A percentile compares a stretch with the other conserved stretches of the same genome.
Evolutionary conservation across 2,113 vertebrate genomes (phyloP).

Genomic region (Rhizomys pruinosus): DNA sequence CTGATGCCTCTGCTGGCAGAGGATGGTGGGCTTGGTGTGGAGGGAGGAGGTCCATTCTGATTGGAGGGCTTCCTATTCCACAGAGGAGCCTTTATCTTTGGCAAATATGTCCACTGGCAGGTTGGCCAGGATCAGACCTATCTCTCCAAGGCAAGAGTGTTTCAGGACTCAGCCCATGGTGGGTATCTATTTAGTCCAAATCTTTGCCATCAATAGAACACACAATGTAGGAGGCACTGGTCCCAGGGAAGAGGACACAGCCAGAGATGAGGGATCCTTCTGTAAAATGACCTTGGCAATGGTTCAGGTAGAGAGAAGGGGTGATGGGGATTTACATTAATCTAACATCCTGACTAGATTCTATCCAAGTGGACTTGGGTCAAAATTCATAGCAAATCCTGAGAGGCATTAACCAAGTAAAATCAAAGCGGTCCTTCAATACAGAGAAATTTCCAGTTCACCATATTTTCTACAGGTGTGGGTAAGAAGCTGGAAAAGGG

Average conservation of each 20-base stretch:
- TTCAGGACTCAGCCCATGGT: constrained; percentile 52
- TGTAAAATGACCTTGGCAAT: constrained; percentile 35
- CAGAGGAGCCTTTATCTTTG: constrained; percentile 39
- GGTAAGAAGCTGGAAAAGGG: background rate
- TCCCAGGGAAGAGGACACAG: background rate
- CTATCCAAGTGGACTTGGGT: background rate
- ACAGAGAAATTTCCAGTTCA: background rate
- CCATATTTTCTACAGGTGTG: background rate
- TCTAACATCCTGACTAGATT: constrained; percentile 21
- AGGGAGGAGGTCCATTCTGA: background rate
- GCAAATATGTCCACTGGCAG: constrained; percentile 16
- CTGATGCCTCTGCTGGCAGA: constrained; percentile 20
- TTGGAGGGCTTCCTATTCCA: constrained; percentile 12
- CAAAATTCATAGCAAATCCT: constrained; percentile 33
- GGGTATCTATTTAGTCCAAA: constrained; percentile 34
- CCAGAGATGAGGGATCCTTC: background rate
- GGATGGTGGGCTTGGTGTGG: background rate
- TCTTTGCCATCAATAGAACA: background rate
- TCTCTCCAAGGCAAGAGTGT: constrained; percentile 42
- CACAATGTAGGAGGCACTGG: background rate
- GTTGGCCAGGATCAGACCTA: constrained; percentile 49
- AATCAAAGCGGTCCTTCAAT: background rate
- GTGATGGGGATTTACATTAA: background rate
- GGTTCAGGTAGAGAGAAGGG: background rate
- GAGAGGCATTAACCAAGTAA: background rate